phyloP scores from a whole-genome alignment of 2,113 vertebrate genomes.

The Paramormyrops kingsleyae region DNA sequence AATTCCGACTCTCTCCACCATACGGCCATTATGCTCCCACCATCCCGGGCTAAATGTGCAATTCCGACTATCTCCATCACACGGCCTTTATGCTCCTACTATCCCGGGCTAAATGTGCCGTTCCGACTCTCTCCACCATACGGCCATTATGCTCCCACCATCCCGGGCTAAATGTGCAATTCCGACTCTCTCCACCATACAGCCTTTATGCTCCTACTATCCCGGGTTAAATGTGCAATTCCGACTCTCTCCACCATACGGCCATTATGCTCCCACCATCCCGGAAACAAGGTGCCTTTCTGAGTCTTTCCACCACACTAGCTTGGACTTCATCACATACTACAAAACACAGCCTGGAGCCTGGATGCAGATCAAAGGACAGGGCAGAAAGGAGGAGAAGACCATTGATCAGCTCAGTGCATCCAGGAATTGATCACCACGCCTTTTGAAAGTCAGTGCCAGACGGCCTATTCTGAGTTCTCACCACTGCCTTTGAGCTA shows the following conservation, averaged over 20 bases:
- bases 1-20: neutral
- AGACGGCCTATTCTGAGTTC: slow-evolving; percentile 33
- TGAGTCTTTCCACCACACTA: neutral
- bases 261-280: neutral
- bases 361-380: neutral
- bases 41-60: too few species aligned
- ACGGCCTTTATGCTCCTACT: too few species aligned
- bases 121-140: neutral
- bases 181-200: neutral
- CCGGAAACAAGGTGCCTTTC: neutral
- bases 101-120: too few species aligned
- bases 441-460: slow-evolving; percentile 23
- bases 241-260: neutral
- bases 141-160: neutral
- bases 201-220: neutral
- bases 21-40: neutral
- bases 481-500: slow-evolving; percentile 31
- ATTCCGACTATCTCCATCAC: too few species aligned
- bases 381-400: neutral
- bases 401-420: slow-evolving; percentile 24
- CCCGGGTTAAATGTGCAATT: neutral
- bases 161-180: neutral
- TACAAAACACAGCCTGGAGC: neutral
- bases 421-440: slow-evolving; percentile 27
- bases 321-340: slow-evolving; percentile 1